Base-by-base conservation (phyloP, 2,888 invertebrate species). In the Scrobipalpa atriplicella region DNA sequence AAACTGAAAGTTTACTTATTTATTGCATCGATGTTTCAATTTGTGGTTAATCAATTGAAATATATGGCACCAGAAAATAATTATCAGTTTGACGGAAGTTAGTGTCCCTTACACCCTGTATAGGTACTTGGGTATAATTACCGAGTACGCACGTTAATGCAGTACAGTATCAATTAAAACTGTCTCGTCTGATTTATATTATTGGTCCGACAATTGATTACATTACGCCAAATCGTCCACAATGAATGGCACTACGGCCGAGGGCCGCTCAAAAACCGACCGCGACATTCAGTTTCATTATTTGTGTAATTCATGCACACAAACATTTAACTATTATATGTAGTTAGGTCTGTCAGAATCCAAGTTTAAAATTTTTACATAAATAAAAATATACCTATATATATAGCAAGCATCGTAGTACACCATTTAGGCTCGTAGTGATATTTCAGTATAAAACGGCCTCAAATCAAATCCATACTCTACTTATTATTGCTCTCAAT, bases 161-260 rank as follows among this genome's bases (percentile, higher is more conserved):
- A 80, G 86, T 84, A 73, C 80, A 79, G 84, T 89, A 90, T 92
- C 92, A 92, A 92, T 92, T 92, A 90, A 92, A 91, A 88, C 89
- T 90, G 91, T 92, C 92, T 78, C 82, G 77, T 78, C 84, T 92
- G 92, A 92, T 92, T 92, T 92, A 92, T 92, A 91, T 92, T 91
- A 92, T 91, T 89, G 92, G 88, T 88, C 86, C 81, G 78, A 82
- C 87, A 92, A 92, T 92, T 91, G 91, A 92, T 92, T 92, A 90
- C 91, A 92, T 92, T 90, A 92, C 91, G 89, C 85, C 86, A 87
- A 92, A 91, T 90, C 90, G 90, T 86, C 91, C 90, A 78, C 89
- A 91, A 89, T 87, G 83, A 86, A 90, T 90, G 87, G 83, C 73
- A 78, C 83, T 85, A 83, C 79, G 81, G 80, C 76, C 76, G 77